These are phyloP conservation scores for Agrypnus murinus DNA, from an alignment of 2,888 invertebrate genomes.

Conservation along the genomic window DNA sequence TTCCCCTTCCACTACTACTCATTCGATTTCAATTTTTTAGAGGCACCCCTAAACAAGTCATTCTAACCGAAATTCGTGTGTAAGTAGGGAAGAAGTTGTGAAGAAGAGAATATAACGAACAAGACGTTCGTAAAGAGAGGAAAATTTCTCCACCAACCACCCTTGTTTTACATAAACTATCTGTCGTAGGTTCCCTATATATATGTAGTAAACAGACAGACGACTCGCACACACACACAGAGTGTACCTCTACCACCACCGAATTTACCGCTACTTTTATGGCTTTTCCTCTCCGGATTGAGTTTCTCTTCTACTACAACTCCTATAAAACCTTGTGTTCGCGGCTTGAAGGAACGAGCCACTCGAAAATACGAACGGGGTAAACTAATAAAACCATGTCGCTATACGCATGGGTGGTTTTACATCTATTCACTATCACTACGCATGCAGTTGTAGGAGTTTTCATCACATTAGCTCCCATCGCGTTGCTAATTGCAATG, in stretches of 20 bases:
- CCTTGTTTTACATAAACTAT: constrained; percentile 26
- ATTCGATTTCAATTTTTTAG: too few relatives aligned
- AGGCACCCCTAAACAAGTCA: too few relatives aligned
- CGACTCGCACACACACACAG: too few relatives aligned
- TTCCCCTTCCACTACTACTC: too few relatives aligned
- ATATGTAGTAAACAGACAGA: too few relatives aligned
- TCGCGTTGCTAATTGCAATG: constrained; percentile 46
- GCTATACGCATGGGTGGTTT: constrained; percentile 48
- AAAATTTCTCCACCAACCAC: background rate
- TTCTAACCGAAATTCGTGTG: background rate
- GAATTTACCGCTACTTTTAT: constrained; percentile 22
- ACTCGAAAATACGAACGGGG: constrained; percentile 30
- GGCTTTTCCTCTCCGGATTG: constrained; percentile 23
- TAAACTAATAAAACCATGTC: constrained; percentile 46
- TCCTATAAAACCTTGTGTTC: background rate
- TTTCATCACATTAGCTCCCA: constrained; percentile 45
- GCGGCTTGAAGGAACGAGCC: constrained; percentile 3
- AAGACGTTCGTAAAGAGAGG: constrained; percentile 16
- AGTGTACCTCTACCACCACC: too few relatives aligned
- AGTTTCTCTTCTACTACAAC: background rate
- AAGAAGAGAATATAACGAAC: constrained; percentile 1
- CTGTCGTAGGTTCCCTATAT: constrained; percentile 13
- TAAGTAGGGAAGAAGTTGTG: constrained; percentile 1
- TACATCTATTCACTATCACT: constrained; percentile 43
- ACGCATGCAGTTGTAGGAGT: constrained; percentile 44